Conservation (phyloP, 2,888 invertebrate species). For the Isotomurus palustris region DNA sequence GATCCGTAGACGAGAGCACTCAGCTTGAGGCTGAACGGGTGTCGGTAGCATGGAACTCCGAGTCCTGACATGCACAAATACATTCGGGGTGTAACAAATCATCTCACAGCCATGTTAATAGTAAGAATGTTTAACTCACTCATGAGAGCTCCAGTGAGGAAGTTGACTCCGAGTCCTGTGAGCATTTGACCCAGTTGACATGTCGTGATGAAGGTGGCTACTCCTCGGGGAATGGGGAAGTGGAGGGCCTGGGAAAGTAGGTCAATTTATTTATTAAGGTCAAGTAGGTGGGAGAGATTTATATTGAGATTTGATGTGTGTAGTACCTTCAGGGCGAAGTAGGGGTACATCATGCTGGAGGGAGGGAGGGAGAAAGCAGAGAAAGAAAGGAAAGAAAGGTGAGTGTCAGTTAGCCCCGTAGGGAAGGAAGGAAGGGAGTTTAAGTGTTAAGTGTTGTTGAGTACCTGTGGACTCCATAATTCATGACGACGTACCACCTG, state of each 20-base stretch:
- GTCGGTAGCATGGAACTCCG: neutral
- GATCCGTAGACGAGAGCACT: neutral
- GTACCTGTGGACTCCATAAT: neutral
- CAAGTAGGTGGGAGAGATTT: no score
- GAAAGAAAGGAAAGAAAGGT: neutral
- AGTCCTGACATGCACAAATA: neutral
- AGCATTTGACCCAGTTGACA: slow-evolving; percentile 27
- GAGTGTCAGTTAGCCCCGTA: neutral
- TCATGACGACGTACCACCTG: slow-evolving; percentile 1
- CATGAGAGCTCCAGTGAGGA: slow-evolving; percentile 14
- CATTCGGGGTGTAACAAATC: neutral
- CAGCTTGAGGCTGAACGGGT: slow-evolving; percentile 1
- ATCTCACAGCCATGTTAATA: neutral
- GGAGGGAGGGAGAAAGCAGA: no score
- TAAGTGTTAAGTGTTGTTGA: neutral
- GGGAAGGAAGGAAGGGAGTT: neutral
- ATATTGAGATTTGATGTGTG: neutral
- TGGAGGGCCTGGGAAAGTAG: no score
- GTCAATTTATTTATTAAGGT: no score
- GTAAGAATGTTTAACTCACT: slow-evolving; percentile 5
- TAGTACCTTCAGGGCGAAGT: slow-evolving; percentile 3
- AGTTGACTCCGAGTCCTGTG: slow-evolving; percentile 13
- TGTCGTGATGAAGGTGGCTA: slow-evolving; percentile 20
- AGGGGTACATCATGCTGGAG: slow-evolving; percentile 1
- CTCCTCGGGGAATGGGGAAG: slow-evolving; percentile 11